Base-by-base conservation (phyloP, 2,113 vertebrate genomes). In the Acrocephalus kingi region DNA sequence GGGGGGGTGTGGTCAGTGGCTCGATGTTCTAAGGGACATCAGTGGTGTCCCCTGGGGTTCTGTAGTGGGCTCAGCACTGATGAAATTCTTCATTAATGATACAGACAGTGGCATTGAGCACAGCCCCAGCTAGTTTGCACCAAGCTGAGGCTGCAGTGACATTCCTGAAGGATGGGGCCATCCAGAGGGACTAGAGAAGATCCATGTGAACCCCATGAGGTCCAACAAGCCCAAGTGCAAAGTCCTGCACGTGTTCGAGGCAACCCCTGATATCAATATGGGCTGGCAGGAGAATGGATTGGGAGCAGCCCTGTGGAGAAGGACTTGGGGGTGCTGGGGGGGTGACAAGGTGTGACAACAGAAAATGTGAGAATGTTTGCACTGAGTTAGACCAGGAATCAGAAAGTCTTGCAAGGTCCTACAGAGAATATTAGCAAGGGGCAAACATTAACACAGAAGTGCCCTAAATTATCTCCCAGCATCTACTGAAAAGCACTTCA, bases 31-130 rank as follows among this genome's bases (percentile, higher is more conserved):
- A 10, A 30, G n/a, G 54, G 46, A 61, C 54, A 35, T 10, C 69
- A 46, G 28, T n/a, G 46, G 15, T 59, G 68, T 14, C 28, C 33
- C 8, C 28, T 0, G 0, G 33, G 46, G 39, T 2, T n/a, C 24
- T n/a, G 24, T 5, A 2, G 1, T 12, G 39, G 39, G 54, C 20
- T 67, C 69, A 82, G 54, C 11, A 61, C 46, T 61, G 54, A 67
- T 16, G 16, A 30, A 39, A 59, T 54, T 12, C 69, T n/a, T 24
- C 28, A 18, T n/a, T n/a, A 46, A 15, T 39, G 46, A 20, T 77
- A 74, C 6, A 48, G n/a, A 31, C 18, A 24, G 31, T 24, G 52
- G 9, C 52, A 52, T 0, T 24, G 37, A 59, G 43, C 27, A 33
- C 59, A 33, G 22, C 3, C 37, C 14, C 35, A 13, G 43, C 6